Evolutionary conservation across 2,797 vertebrate genomes (phyloP), one percentile per base, ranked within the genome.

Genomic region (Microchirus variegatus): DNA sequence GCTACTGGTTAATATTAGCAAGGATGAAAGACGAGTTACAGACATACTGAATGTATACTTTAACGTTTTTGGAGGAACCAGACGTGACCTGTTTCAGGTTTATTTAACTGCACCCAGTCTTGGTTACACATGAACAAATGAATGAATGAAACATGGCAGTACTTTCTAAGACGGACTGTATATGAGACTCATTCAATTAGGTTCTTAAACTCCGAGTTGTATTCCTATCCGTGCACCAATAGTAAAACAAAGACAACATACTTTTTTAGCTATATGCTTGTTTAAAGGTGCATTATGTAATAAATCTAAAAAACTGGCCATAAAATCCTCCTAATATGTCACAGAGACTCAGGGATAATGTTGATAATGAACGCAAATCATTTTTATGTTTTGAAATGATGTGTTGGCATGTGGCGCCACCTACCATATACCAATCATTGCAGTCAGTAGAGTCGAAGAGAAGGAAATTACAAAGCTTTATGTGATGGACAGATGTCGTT

Each of bases 1-100:
- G 66, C 49, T 69, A 62, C 83, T 78, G 67, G 70, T 81, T 78
- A 77, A 80, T 67, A 81, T 77, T 45, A 67, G 38, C 49, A 77
- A 80, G 73, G 74, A 66, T 35, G 12, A 62, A 53, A 53, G 47
- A 37, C 8, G 60, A 70, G 62, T 45, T 45, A 42, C 22, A 36
- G 47, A 53, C 61, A 67, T 42, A 6, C 41, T 42, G 10, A 5
- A 48, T 6, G 19, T 41, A 58, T 44, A 42, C 19, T 12, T 46
- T 42, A 38, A 67, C 75, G 70, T 72, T 65, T 22, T 47, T 69
- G 51, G 18, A 36, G 53, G 41, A 53, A 59, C n/a, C 44, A 16
- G 13, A n/a, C 2, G 18, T 37, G 63, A 75, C 74, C 59, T 70
- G 74, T 1, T 31, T 3, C 7, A 5, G 57, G 69, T 46, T 18